Evolutionary conservation across 2,113 vertebrate genomes (phyloP), one percentile per base, ranked within the genome.

Genomic region (Morone saxatilis): DNA sequence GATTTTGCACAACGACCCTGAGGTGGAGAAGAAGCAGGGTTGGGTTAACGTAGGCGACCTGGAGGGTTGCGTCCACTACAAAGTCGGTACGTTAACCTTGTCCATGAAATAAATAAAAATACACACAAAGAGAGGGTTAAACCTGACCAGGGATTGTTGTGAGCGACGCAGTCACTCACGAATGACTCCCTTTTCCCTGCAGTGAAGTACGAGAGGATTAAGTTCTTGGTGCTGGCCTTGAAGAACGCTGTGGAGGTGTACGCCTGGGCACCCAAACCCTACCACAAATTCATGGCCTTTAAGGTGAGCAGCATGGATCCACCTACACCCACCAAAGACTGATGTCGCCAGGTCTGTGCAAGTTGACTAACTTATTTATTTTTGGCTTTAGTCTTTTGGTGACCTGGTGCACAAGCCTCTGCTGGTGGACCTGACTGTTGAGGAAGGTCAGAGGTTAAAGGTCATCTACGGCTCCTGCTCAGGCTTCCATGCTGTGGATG

Each of bases 231-330:
- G 80, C 96, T 98, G 85, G 97, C 97, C 89, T 94, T 98, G 95
- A 98, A 97, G 94, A 98, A 96, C 80, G 94, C 97, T 4, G 96
- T 98, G 89, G 97, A 99, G 88, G 96, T 98, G 76, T 99, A 97
- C 57, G 97, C 96, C n/a, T 98, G 97, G 97, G 97, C 97, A 13
- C 97, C 97, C 53, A 98, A 98, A 92, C 97, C 97, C 40, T 98
- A 98, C 90, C 97, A 98, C 94, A 98, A 97, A 86, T 97, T 96
- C 93, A 98, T 98, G 97, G 97, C 97, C 85, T 98, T 98, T 93
- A 99, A 99, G 96, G 98, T 98, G 66, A 94, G 93, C 54, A 22
- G 2, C 48, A 50, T 14, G 31, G 31, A 31, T 50, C 48, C 17
- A 14, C 6, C 22, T 13, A 9, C 50, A 36, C 7, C 19, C 4